Evolutionary conservation across 2,113 vertebrate genomes (phyloP), one percentile per base, ranked within the genome.

Genomic region (Candoia aspera): DNA sequence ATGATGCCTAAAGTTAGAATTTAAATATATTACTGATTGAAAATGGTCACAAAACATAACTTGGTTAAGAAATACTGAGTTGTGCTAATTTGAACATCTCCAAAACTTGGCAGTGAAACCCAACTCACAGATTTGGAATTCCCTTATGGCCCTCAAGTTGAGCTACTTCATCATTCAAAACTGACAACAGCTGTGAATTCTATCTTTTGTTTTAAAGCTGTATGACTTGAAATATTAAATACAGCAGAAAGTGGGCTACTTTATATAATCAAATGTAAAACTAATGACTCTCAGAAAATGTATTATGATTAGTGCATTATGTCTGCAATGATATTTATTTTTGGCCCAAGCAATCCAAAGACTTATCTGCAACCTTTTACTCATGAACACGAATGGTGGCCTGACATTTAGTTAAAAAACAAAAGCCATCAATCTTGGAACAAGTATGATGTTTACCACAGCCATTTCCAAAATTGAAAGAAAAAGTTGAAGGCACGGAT

Each of bases 151-250:
- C 46, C 49, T 89, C 15, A 89, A 4, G 55, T 49, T 46, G 54
- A 88, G 54, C 2, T 19, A 58, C 5, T 46, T n/a, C 37, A 49
- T 26, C 17, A 46, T 49, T 88, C 26, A 89, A 62, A 8, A 23
- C 17, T 53, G 42, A 60, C 83, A 57, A 46, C 23, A 42, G 26
- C 29, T 86, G 24, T 49, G 29, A 13, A 84, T 62, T 8, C 1
- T 24, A 37, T 54, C 1, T 33, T 90, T 87, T 33, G 13, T 46
- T 5, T 46, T 8, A 8, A 42, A 87, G 53, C 17, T 79, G 17
- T 33, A 79, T 79, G 53, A 91, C 21, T 33, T 87, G 2, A 84
- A 62, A 54, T 92, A 89, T 83, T n/a, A 29, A 64, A 86, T 91
- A 49, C 19, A 26, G 55, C 8, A 33, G 21, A 55, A 42, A 37